phyloP scores from a whole-genome alignment of 2,888 invertebrate species.

The Nephrocerus scutellatus region DNA sequence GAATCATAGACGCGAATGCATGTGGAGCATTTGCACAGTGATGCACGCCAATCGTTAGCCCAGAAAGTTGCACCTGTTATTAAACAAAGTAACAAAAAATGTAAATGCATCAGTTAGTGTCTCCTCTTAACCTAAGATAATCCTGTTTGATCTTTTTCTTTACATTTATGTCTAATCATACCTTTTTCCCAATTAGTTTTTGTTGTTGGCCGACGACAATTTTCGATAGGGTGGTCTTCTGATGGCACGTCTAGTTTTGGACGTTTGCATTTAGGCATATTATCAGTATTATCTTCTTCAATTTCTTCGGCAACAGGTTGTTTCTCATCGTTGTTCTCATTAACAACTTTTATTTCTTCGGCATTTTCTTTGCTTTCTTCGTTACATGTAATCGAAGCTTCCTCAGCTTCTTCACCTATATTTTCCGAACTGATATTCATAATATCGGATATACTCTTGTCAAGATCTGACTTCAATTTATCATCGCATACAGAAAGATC shows the following conservation, averaged over 20 bases:
- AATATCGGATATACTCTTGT: slow-evolving; percentile 38
- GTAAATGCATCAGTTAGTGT: too few species aligned
- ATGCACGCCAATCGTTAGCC: slow-evolving; percentile 67
- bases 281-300: too few species aligned
- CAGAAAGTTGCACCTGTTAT: slow-evolving; percentile 64
- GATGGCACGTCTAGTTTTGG: not conserved
- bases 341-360: not conserved
- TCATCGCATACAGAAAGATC: slow-evolving; percentile 30
- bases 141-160: too few species aligned
- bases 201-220: slow-evolving; percentile 30
- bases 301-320: too few species aligned
- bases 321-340: too few species aligned
- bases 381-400: slow-evolving; percentile 4
- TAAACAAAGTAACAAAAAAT: too few species aligned
- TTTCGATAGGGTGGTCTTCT: slow-evolving; percentile 9
- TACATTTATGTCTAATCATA: too few species aligned
- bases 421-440: slow-evolving; percentile 31
- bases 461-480: slow-evolving; percentile 33
- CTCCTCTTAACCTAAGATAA: too few species aligned
- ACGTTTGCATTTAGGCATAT: too few species aligned
- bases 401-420: slow-evolving; percentile 15
- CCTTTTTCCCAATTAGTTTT: slow-evolving; percentile 27
- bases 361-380: slow-evolving; percentile 2
- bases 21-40: slow-evolving; percentile 63
- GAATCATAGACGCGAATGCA: slow-evolving; percentile 66